Percentiles rank a stretch among this genome's conserved stretches.
These are phyloP conservation scores for Hirtodrosophila trivittata DNA, from an alignment of 2,888 invertebrate genomes.

Conservation along the genomic window DNA sequence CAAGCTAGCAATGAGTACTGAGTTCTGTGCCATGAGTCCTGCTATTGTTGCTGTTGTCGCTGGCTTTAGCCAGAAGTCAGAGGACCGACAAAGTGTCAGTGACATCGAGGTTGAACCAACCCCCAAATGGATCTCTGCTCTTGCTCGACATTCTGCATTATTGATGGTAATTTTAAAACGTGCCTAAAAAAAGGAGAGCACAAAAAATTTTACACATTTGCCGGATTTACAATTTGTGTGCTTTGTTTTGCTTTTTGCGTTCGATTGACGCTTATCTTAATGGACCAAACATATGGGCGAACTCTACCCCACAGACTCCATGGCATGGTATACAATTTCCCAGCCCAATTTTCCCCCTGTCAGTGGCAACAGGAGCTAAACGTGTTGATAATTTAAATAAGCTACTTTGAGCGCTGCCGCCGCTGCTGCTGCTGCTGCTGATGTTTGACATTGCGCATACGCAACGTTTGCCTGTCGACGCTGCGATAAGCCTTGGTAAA, in stretches of 20 bases:
- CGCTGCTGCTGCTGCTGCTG: no score
- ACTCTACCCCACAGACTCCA: background rate
- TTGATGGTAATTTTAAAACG: slow-evolving; percentile 81
- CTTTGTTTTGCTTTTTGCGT: slow-evolving; percentile 58
- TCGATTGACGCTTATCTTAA: slow-evolving; percentile 79
- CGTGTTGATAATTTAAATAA: slow-evolving; percentile 81
- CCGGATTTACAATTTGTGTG: slow-evolving; percentile 74
- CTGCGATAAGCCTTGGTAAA: slow-evolving; percentile 72
- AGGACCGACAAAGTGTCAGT: slow-evolving; percentile 58
- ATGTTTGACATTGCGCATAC: slow-evolving; percentile 71
- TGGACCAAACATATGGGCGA: slow-evolving; percentile 78
- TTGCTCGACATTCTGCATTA: slow-evolving; percentile 63
- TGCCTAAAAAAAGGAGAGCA: slow-evolving; percentile 58
- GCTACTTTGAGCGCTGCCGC: slow-evolving; percentile 72
- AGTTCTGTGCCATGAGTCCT: background rate
- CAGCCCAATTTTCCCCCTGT: background rate
- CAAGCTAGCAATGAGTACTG: slow-evolving; percentile 63
- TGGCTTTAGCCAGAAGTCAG: slow-evolving; percentile 69
- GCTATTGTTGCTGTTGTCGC: slow-evolving; percentile 9
- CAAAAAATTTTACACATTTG: slow-evolving; percentile 74
- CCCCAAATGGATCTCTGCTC: slow-evolving; percentile 7
- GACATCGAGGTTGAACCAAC: slow-evolving; percentile 44
- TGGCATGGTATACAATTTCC: background rate
- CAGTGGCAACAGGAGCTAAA: slow-evolving; percentile 39
- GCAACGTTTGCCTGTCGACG: slow-evolving; percentile 67